Base-by-base conservation (phyloP, 2,888 invertebrate species). In the Elegia similella region DNA sequence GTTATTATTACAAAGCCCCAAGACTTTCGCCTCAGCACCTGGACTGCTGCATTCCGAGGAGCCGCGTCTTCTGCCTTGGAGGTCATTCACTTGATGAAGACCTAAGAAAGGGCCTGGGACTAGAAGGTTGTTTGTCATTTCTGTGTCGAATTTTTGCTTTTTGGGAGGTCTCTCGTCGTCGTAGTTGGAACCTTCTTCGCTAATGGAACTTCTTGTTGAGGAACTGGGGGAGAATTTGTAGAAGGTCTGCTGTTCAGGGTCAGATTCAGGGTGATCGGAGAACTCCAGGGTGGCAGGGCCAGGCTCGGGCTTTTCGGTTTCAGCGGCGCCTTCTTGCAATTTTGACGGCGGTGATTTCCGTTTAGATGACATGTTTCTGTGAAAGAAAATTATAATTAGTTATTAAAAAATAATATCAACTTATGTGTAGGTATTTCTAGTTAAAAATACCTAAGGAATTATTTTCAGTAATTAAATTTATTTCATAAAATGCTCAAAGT, bases 341-440 rank as follows among this genome's bases (percentile, higher is more conserved):
- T 98, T 98, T 77, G 96, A 97, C 86, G 98, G 98, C 88, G 97
- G 97, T 88, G 97, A 98, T 93, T 98, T 98, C 92, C 98, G 95
- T 95, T 98, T 98, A 93, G 97, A 97, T 94, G 97, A 98, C 98
- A 98, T 98, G 93, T 95, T 97, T 95, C 96, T 96, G 95, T 42
- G 66, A 93, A 94, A 87, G 92, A 92, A 86, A 23, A n/a, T 10
- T 42, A 12, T 38, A 2, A 34, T 34, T 52, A 52, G 15, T 7
- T 34, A 32, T 3, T 23, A 23, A 23, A 23, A 23, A 3, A 5
- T 23, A 23, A 23, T 3, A 23, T 23, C 2, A 23, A 23, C 5
- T 3, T 23, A 23, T 3, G n/a, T n/a, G n/a, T n/a, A n/a, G n/a
- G n/a, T 3, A 23, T 23, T 23, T 3, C 23, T 3, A 23, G 23